Percentiles rank a stretch among this genome's conserved stretches.
Evolutionary conservation across 2,888 invertebrate species (phyloP).

Genomic region (Chrysodeixis includens): DNA sequence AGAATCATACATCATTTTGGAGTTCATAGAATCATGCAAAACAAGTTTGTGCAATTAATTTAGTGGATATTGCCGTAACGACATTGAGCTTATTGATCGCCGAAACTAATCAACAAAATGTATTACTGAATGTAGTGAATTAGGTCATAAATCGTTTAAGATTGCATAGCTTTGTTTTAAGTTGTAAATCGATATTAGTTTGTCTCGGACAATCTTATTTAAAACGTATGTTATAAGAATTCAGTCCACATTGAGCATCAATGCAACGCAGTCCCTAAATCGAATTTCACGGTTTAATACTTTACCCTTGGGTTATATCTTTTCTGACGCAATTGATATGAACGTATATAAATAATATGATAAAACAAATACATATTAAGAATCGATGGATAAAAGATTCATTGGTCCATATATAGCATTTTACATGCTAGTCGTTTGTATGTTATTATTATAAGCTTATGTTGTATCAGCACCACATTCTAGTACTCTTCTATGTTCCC

Average conservation of each 20-base stretch:
- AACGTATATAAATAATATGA: neutral
- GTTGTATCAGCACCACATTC: constrained; percentile 60
- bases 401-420: constrained; percentile 72
- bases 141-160: neutral
- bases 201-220: neutral
- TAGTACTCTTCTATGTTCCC: constrained; percentile 58
- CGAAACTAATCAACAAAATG: neutral
- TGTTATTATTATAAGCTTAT: constrained; percentile 65
- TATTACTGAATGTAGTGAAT: neutral
- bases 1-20: constrained; percentile 27
- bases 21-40: constrained; percentile 23
- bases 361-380: constrained; percentile 21
- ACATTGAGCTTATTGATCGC: neutral
- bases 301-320: constrained; percentile 21
- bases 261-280: neutral
- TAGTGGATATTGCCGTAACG: neutral
- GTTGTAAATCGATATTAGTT: neutral
- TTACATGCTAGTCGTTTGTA: constrained; percentile 81
- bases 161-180: neutral
- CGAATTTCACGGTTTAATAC: neutral
- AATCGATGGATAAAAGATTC: constrained; percentile 26
- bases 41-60: neutral
- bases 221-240: neutral
- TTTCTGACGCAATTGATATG: constrained; percentile 34
- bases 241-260: neutral